phyloP scores from a whole-genome alignment of 1,140 invertebrate genomes.

The Tetragonula clypearis region DNA sequence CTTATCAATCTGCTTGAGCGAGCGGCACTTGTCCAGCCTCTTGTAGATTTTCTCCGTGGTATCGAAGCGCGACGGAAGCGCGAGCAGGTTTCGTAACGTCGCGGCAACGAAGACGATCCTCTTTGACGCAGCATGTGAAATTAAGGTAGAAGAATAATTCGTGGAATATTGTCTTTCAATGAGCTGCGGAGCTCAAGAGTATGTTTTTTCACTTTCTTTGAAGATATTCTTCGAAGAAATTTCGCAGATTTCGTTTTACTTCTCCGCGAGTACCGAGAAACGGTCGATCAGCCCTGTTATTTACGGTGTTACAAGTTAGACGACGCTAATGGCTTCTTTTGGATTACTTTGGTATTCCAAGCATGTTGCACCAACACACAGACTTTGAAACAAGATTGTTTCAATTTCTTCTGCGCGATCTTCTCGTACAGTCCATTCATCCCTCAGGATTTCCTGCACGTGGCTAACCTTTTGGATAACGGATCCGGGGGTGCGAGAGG shows the following conservation, averaged over 20 bases:
- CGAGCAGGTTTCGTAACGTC: not conserved
- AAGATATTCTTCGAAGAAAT: too few species aligned
- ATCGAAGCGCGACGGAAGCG: not conserved
- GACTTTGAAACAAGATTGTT: conserved; percentile 3
- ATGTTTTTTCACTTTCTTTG: too few species aligned
- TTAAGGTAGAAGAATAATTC: not conserved
- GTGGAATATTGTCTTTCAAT: too few species aligned
- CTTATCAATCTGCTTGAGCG: not conserved
- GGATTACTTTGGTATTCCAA: too few species aligned
- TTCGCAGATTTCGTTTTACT: too few species aligned
- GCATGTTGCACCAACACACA: not conserved
- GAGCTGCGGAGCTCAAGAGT: too few species aligned
- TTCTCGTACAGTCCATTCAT: conserved; percentile 38
- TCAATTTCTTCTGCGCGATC: conserved; percentile 35
- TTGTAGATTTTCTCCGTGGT: not conserved
- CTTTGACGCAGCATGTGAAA: not conserved
- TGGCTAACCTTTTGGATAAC: conserved; percentile 43
- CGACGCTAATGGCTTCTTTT: too few species aligned
- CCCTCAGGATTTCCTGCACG: conserved; percentile 40
- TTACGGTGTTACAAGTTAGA: too few species aligned
- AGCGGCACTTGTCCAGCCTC: not conserved
- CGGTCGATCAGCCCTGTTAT: too few species aligned
- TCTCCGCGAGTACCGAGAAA: too few species aligned
- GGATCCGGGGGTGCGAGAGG: not conserved
- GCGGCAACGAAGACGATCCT: not conserved